phyloP scores from a whole-genome alignment of 2,888 invertebrate genomes.

The Xestia xanthographa region DNA sequence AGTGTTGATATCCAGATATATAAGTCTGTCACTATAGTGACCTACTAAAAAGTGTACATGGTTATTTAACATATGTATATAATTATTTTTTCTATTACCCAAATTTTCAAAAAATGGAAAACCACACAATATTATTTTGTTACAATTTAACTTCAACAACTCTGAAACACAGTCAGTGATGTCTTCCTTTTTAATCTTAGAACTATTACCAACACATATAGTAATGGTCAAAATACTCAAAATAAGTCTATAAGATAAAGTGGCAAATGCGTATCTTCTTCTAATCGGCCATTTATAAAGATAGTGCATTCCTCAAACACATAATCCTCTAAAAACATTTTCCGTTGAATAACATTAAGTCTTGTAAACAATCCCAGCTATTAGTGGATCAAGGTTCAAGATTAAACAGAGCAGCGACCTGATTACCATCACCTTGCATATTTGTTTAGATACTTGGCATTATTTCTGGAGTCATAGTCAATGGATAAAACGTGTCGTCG shows the following conservation, averaged over 20 bases:
- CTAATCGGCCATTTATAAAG: constrained; percentile 32
- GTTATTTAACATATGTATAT: no score
- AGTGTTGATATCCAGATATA: no score
- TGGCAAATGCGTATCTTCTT: constrained; percentile 15
- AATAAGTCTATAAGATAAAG: constrained; percentile 16
- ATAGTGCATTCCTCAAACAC: constrained; percentile 21
- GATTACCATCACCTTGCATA: constrained; percentile 70
- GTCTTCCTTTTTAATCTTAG: no score
- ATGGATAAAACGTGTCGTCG: constrained; percentile 61
- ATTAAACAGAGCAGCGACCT: constrained; percentile 67
- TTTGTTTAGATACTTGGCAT: constrained; percentile 70
- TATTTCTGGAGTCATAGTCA: constrained; percentile 68
- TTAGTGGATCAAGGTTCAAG: constrained; percentile 70
- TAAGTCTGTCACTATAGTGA: no score
- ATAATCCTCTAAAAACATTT: neutral
- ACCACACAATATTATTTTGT: no score
- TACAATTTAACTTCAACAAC: no score
- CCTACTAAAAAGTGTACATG: no score
- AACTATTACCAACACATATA: no score
- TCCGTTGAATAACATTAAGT: constrained; percentile 21
- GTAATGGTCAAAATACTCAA: no score
- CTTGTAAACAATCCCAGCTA: constrained; percentile 63
- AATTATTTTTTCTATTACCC: no score
- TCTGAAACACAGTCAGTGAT: no score
- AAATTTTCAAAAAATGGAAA: no score